phyloP scores from a whole-genome alignment of 2,113 vertebrate genomes.

The Tyto alba region DNA sequence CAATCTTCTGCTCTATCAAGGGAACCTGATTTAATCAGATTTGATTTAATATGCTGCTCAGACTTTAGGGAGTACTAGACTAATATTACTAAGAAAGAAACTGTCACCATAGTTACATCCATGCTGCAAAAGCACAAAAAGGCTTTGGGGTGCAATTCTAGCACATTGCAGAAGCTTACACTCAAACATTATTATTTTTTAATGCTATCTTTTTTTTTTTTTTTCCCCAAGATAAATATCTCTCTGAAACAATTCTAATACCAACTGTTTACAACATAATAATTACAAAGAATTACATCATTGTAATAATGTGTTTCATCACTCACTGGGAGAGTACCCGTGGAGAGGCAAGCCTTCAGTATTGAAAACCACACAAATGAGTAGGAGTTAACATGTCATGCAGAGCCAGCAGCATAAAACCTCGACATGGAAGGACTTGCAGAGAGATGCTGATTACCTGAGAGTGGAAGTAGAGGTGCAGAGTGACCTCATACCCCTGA shows the following conservation, averaged over 20 bases:
- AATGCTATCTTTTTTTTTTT: neutral
- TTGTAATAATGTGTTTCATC: neutral
- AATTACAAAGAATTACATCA: neutral
- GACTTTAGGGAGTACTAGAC: conserved; percentile 45
- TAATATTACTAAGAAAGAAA: conserved; percentile 37
- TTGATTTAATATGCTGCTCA: conserved; percentile 54
- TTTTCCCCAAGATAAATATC: neutral
- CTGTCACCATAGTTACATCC: conserved; percentile 23
- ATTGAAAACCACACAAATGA: neutral
- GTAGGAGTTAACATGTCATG: neutral
- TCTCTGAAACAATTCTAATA: neutral
- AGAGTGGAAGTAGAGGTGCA: neutral
- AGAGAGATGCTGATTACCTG: neutral
- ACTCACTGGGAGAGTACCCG: neutral
- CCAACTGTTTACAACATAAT: neutral
- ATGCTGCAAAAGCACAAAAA: neutral
- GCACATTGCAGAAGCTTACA: neutral
- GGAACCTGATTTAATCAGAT: conserved; percentile 60
- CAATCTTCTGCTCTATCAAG: conserved; percentile 59
- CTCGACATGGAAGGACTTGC: neutral
- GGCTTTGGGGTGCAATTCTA: neutral
- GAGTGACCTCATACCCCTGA: neutral
- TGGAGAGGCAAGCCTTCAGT: neutral
- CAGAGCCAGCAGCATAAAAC: neutral
- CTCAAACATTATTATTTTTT: neutral